Evolutionary conservation across 2,888 invertebrate species (phyloP).

Genomic region (Dicyrtoma fusca): DNA sequence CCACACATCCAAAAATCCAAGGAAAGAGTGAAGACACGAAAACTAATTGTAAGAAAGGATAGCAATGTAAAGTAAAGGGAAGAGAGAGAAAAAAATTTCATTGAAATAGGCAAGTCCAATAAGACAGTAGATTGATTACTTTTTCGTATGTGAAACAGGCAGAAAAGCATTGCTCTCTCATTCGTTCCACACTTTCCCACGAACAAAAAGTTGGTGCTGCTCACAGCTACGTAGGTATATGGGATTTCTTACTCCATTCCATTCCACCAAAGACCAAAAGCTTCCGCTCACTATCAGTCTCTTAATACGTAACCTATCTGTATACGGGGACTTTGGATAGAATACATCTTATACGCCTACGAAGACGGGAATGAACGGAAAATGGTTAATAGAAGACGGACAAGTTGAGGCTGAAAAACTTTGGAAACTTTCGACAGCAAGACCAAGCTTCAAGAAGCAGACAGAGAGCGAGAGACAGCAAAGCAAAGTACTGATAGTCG

Average conservation of each 20-base stretch:
- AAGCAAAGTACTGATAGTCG: not conserved
- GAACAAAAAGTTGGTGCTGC: constrained; percentile 23
- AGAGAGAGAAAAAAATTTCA: constrained; percentile 25
- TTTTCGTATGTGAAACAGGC: constrained; percentile 38
- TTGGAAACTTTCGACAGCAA: not conserved
- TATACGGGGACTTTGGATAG: too few relatives aligned
- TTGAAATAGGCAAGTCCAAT: constrained; percentile 33
- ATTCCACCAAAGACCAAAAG: not conserved
- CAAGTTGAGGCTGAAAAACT: not conserved
- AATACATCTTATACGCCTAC: not conserved
- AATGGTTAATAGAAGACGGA: not conserved
- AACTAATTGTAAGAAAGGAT: not conserved
- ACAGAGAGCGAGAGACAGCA: not conserved
- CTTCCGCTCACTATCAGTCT: not conserved
- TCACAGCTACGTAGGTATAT: not conserved
- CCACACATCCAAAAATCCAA: not conserved
- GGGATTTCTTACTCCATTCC: too few relatives aligned
- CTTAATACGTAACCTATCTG: not conserved
- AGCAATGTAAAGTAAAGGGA: not conserved
- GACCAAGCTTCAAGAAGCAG: not conserved
- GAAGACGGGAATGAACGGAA: too few relatives aligned
- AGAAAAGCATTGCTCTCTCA: constrained; percentile 35
- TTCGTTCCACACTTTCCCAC: constrained; percentile 36
- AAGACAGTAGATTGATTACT: constrained; percentile 39
- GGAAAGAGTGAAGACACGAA: constrained; percentile 5